These are phyloP conservation scores for Zaprionus lachaisei DNA, from an alignment of 1,140 invertebrate species.

Conservation along the genomic window DNA sequence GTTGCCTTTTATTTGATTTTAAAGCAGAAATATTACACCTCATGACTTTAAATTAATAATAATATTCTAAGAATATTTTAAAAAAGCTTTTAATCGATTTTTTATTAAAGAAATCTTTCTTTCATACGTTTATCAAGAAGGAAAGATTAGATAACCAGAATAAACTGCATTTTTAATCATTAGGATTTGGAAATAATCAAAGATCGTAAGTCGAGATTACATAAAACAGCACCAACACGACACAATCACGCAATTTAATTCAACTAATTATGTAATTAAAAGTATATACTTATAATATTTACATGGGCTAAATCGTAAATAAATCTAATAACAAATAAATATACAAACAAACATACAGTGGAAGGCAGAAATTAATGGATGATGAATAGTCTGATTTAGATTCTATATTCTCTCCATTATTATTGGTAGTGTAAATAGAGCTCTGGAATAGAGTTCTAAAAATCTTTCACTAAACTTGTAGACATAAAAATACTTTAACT, in stretches of 20 bases:
- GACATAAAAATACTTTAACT: not conserved
- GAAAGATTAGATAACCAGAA: not conserved
- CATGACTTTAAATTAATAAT: not conserved
- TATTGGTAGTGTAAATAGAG: not conserved
- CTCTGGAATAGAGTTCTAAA: not conserved
- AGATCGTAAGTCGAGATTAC: not conserved
- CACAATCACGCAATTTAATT: slow-evolving; percentile 40
- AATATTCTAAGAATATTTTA: not conserved
- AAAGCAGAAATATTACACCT: not conserved
- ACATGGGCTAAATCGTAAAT: slow-evolving; percentile 8
- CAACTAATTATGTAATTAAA: slow-evolving; percentile 7
- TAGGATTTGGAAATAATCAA: not conserved
- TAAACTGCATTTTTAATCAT: not conserved
- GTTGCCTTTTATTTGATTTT: not conserved
- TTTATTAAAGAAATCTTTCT: not conserved
- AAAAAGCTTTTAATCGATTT: not conserved
- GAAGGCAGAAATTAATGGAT: not conserved
- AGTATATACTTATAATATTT: slow-evolving; percentile 10
- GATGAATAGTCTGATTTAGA: not conserved
- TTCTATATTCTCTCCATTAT: not conserved
- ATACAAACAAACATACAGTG: not conserved
- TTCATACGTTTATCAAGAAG: not conserved
- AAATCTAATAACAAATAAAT: not conserved
- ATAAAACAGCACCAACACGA: slow-evolving; percentile 2
- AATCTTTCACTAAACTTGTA: not conserved